phyloP scores from a whole-genome alignment of 2,113 vertebrate species.

The Myrmecophaga tridactyla region DNA sequence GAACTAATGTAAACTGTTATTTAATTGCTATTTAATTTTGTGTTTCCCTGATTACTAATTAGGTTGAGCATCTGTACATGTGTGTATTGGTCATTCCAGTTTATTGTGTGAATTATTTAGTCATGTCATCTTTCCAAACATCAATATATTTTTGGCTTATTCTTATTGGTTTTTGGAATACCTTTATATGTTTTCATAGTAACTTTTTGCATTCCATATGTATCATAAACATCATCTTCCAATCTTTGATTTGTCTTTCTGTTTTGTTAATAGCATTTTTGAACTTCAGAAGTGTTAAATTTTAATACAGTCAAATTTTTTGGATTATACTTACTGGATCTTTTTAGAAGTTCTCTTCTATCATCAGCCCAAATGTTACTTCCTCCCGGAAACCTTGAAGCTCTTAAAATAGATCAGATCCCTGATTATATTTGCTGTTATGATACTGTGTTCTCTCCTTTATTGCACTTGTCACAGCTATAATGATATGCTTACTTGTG shows the following conservation, averaged over 20 bases:
- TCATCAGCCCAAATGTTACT: not conserved
- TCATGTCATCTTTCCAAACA: not conserved
- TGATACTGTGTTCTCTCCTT: not conserved
- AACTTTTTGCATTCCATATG: too few species aligned
- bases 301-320: not conserved
- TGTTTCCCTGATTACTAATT: not conserved
- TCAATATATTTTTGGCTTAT: not conserved
- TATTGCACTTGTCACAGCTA: not conserved
- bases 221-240: too few species aligned
- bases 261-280: too few species aligned
- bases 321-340: not conserved
- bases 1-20: not conserved
- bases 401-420: not conserved
- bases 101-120: not conserved
- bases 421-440: not conserved
- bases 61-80: not conserved
- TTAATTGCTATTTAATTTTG: not conserved
- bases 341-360: not conserved
- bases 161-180: not conserved
- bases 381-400: too few species aligned
- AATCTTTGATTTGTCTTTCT: too few species aligned
- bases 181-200: too few species aligned
- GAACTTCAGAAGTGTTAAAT: not conserved
- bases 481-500: not conserved
- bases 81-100: not conserved